These are phyloP conservation scores for Pygmarrhopalites habei DNA, from an alignment of 1,140 invertebrate species.

Conservation along the genomic window DNA sequence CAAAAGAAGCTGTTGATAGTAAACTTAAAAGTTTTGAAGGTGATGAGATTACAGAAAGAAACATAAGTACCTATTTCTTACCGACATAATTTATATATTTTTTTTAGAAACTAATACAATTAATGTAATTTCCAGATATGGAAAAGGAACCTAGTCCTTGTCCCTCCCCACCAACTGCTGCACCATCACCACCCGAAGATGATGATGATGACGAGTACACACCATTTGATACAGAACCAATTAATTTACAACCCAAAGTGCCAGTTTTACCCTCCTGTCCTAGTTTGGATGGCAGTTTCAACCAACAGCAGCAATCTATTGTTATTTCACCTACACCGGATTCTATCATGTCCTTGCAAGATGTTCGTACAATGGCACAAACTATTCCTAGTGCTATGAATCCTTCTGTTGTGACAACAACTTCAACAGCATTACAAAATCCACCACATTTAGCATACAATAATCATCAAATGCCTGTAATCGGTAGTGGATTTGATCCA, in stretches of 20 bases:
- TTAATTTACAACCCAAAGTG: not conserved
- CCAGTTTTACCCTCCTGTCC: not conserved
- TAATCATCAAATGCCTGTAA: not conserved
- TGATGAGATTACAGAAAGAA: constrained; percentile 17
- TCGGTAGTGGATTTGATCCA: no score
- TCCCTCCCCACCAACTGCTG: constrained; percentile 19
- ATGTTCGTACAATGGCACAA: no score
- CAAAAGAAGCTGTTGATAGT: constrained; percentile 31
- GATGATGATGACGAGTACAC: constrained; percentile 1
- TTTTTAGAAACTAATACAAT: no score
- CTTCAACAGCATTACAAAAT: not conserved
- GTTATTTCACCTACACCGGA: no score
- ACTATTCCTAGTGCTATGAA: constrained; percentile 8
- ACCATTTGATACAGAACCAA: constrained; percentile 5
- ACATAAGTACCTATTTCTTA: no score
- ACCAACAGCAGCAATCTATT: no score
- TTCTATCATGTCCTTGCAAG: no score
- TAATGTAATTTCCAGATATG: constrained; percentile 29
- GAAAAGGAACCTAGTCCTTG: constrained; percentile 28
- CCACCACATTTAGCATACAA: not conserved
- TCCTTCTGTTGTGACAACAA: not conserved
- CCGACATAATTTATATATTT: no score
- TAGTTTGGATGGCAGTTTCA: not conserved
- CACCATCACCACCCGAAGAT: constrained; percentile 10
- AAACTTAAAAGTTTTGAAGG: constrained; percentile 35